Evolutionary conservation across 2,113 vertebrate genomes (phyloP).

Genomic region (Alces alces): DNA sequence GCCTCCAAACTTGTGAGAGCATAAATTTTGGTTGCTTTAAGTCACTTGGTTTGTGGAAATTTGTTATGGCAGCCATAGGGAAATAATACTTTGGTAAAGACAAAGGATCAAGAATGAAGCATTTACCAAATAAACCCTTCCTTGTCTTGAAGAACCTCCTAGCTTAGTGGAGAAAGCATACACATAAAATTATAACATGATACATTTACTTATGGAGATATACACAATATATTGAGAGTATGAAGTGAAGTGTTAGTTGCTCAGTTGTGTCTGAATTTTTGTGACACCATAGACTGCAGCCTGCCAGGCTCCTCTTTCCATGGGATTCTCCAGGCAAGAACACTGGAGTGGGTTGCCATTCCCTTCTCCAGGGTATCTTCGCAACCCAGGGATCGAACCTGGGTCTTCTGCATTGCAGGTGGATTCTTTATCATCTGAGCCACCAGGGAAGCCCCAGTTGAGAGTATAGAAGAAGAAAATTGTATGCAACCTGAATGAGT

Average conservation of each 20-base stretch:
- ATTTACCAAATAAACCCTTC: not conserved
- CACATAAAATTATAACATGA: not conserved
- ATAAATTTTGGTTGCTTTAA: not conserved
- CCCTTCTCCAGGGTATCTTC: not conserved
- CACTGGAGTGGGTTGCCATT: not conserved
- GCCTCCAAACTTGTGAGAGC: not conserved
- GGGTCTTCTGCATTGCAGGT: not conserved
- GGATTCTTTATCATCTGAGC: not conserved
- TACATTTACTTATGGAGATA: not conserved
- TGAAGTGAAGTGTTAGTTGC: not conserved
- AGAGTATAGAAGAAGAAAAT: not conserved
- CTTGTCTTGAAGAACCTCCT: not conserved
- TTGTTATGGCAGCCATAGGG: not conserved
- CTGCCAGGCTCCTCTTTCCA: not conserved
- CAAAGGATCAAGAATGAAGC: not conserved
- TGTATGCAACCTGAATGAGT: not conserved
- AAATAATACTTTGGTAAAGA: not conserved
- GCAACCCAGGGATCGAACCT: not conserved
- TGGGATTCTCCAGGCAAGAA: not conserved
- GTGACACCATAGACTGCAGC: not conserved
- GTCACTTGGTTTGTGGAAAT: not conserved
- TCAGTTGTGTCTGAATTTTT: not conserved
- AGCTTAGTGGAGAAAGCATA: not conserved
- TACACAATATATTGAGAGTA: not conserved
- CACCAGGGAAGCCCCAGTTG: not conserved